Conservation (phyloP, 2,888 invertebrate genomes). For the Heliconius ismenius region DNA sequence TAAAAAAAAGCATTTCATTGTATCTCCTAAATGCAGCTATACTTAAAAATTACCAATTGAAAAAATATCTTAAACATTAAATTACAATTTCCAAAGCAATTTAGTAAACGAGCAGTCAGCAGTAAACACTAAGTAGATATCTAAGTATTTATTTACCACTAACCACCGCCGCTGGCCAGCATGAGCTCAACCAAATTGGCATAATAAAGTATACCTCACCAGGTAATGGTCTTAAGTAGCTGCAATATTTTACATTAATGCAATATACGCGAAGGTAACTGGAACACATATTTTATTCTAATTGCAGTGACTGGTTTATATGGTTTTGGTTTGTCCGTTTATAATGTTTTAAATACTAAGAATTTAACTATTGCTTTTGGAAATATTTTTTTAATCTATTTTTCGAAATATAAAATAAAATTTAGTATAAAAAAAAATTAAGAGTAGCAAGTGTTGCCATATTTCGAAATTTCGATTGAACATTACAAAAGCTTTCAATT, state of each 20-base stretch:
- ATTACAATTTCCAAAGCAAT: neutral
- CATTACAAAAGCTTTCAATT: too few species aligned
- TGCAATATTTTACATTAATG: constrained; percentile 18
- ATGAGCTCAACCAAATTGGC: constrained; percentile 9
- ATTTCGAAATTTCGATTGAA: too few species aligned
- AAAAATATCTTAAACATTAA: neutral
- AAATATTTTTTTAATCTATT: too few species aligned
- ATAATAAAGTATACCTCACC: constrained; percentile 10
- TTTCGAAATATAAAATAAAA: too few species aligned
- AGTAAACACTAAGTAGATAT: neutral
- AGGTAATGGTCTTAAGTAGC: constrained; percentile 23
- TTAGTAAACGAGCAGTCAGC: constrained; percentile 11
- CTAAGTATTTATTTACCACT: constrained; percentile 3
- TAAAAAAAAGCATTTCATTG: too few species aligned
- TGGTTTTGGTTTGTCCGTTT: neutral
- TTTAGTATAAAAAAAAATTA: too few species aligned
- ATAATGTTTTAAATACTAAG: neutral
- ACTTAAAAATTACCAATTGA: neutral
- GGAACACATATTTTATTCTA: constrained; percentile 20
- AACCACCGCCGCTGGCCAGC: constrained; percentile 26
- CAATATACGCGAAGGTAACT: constrained; percentile 18
- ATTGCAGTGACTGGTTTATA: constrained; percentile 11
- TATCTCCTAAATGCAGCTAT: too few species aligned
- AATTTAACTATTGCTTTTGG: neutral
- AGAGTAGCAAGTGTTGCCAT: too few species aligned